Conservation (phyloP, 2,113 vertebrate genomes). For the Cavia aperea region DNA sequence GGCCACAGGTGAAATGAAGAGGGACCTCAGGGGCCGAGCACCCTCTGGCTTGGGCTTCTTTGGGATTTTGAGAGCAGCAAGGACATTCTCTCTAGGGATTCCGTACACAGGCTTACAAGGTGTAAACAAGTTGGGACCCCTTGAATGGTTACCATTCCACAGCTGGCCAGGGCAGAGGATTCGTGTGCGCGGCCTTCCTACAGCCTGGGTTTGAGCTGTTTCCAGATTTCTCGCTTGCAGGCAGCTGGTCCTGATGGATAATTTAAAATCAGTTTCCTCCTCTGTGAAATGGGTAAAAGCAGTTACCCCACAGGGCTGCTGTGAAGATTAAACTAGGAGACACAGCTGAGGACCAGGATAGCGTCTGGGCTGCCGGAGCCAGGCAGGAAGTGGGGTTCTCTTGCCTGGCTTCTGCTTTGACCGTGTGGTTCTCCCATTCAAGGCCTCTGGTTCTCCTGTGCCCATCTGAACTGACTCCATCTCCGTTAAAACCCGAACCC, state of each 20-base stretch:
- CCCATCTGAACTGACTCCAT: rapidly evolving
- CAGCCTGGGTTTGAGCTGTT: background rate
- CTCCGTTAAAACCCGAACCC: background rate
- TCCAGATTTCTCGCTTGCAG: background rate
- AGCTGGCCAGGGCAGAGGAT: too few species aligned
- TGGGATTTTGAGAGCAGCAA: background rate
- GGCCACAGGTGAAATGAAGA: background rate
- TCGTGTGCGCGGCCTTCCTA: background rate
- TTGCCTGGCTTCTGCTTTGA: background rate
- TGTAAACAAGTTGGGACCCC: background rate
- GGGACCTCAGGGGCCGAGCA: background rate
- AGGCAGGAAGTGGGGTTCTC: background rate
- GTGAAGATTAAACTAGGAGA: background rate
- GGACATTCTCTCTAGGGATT: background rate
- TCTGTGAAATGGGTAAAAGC: background rate
- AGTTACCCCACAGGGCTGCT: background rate
- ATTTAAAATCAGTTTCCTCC: background rate
- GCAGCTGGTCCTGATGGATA: background rate
- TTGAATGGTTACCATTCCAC: rapidly evolving
- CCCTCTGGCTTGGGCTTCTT: background rate
- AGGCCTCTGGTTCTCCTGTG: background rate
- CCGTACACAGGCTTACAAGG: too few species aligned
- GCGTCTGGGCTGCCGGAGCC: rapidly evolving
- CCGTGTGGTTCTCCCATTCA: background rate
- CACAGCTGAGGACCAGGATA: rapidly evolving